Percentiles rank a stretch among this genome's conserved stretches.
Evolutionary conservation across 2,113 vertebrate genomes (phyloP).

Genomic region (Engystomops pustulosus): DNA sequence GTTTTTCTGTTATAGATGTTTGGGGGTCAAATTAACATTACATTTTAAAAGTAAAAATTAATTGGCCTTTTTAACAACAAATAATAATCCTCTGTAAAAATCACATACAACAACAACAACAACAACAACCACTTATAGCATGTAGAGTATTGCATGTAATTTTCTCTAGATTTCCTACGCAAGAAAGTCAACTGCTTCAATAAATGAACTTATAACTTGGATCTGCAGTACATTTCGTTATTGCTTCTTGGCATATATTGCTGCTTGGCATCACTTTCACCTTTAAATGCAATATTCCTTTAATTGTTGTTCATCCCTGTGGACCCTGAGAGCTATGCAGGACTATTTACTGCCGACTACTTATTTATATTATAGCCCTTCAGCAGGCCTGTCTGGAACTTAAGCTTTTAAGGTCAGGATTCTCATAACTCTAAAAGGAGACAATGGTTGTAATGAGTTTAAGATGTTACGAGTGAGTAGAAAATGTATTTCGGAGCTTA

Average conservation of each 20-base stretch:
- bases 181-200: background rate
- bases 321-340: background rate
- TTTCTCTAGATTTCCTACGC: background rate
- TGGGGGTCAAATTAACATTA: too few species aligned
- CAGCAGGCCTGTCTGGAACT: background rate
- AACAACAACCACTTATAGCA: too few species aligned
- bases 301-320: conserved; percentile 32
- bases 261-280: conserved; percentile 36
- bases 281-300: conserved; percentile 43
- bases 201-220: background rate
- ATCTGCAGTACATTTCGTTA: background rate
- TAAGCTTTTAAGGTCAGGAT: conserved; percentile 28
- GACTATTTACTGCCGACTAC: background rate
- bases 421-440: conserved; percentile 17
- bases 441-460: background rate
- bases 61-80: too few species aligned
- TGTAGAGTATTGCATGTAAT: too few species aligned
- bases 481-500: conserved; percentile 8
- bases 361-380: conserved; percentile 31
- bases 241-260: conserved; percentile 2
- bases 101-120: too few species aligned
- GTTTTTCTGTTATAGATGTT: too few species aligned
- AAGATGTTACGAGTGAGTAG: conserved; percentile 4
- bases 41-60: too few species aligned
- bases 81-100: too few species aligned